Conservation (phyloP, 30 jellyfish, hydroid and myxozoan genomes). For the Mastigias papua region DNA sequence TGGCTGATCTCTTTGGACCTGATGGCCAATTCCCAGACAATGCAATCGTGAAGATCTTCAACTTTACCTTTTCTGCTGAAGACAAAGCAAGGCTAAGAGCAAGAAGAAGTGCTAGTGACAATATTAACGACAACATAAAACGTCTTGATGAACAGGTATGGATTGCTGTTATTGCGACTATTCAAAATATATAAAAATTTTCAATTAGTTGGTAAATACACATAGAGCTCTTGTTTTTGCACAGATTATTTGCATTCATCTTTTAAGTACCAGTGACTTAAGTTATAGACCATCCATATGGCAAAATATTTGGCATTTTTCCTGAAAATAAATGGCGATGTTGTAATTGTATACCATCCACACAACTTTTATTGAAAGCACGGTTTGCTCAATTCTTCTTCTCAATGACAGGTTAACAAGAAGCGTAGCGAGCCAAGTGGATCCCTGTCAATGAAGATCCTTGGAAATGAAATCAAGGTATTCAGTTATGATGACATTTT, state of each 20-base stretch:
- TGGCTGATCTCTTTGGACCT: conserved; percentile 93
- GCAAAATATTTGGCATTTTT: too few relatives aligned
- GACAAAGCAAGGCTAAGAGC: conserved; percentile 59
- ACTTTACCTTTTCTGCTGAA: conserved; percentile 68
- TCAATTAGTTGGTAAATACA: too few relatives aligned
- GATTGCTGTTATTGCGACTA: too few relatives aligned
- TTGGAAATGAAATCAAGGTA: conserved; percentile 95
- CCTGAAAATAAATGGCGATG: too few relatives aligned
- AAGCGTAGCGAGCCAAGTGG: conserved; percentile 91
- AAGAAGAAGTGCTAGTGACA: conserved; percentile 46
- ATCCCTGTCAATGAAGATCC: conserved; percentile 80
- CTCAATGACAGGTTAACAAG: conserved; percentile 87
- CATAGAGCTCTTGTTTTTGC: too few relatives aligned
- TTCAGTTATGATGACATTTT: conserved; percentile 96
- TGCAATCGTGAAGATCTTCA: conserved; percentile 68
- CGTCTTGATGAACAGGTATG: conserved; percentile 70
- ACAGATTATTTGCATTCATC: too few relatives aligned
- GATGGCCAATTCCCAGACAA: conserved; percentile 90
- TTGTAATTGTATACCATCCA: too few relatives aligned
- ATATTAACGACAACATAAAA: conserved; percentile 55
- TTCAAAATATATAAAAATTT: too few relatives aligned
- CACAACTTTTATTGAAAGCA: too few relatives aligned
- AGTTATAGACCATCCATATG: too few relatives aligned
- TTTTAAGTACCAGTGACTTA: too few relatives aligned
- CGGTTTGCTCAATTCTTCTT: too few relatives aligned